Evolutionary conservation across 2,888 invertebrate genomes (phyloP), one percentile per base, ranked within the genome.

Genomic region (Plutella xylostella): DNA sequence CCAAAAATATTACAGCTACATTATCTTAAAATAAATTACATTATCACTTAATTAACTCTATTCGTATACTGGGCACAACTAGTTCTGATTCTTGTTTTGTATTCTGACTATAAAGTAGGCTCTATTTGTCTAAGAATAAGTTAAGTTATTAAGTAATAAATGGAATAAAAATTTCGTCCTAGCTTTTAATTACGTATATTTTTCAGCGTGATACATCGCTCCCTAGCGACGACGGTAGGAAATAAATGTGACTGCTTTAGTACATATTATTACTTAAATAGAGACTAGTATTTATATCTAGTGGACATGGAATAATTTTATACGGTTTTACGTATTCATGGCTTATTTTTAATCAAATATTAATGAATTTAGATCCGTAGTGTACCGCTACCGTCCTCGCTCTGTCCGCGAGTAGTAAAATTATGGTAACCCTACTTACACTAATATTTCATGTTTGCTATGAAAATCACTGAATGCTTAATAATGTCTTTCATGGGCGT

Each of bases 41-140:
- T 67, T 71, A 76, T 68, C 68, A 69, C 72, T 74, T 75, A 48
- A 63, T 65, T 68, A 72, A 73, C 77, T 65, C 79, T 83, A 83
- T 77, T 83, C 83, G 83, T 83, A 83, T 83, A 83, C 83, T 80
- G 82, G 83, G 82, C 83, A 83, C 83, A 83, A 83, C 83, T 83
- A 83, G 83, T 80, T 77, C 74, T 80, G 80, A 80, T 82, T 80
- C 70, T 68, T 79, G 79, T 80, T 28, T 73, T 57, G 73, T 66
- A 74, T 64, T n/a, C 72, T 82, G 80, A 82, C 82, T 80, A 82
- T 72, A 77, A 77, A 71, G 73, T 82, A 78, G 14, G 37, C 76
- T 71, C 77, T 82, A 76, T 77, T 65, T 75, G 57, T 65, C 72
- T 78, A 82, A 78, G 63, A 80, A 83, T 82, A 82, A 82, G 72